phyloP scores from a whole-genome alignment of 2,888 invertebrate genomes.

The Deilephila elpenor region DNA sequence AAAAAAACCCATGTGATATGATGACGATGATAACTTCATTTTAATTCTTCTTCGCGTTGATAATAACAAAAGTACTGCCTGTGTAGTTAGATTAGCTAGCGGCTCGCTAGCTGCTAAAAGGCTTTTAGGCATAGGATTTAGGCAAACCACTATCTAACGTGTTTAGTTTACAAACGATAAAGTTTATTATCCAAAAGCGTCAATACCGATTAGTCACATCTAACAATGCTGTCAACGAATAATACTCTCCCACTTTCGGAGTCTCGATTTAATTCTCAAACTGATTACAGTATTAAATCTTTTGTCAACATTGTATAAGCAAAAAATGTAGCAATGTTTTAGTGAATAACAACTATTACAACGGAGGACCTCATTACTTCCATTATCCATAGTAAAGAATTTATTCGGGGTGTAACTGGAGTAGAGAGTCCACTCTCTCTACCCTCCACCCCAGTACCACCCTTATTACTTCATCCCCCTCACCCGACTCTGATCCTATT shows the following conservation, averaged over 20 bases:
- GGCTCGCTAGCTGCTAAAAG: too few species aligned
- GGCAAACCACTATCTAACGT: too few species aligned
- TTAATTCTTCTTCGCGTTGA: neutral
- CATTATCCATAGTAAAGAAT: too few species aligned
- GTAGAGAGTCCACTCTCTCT: neutral
- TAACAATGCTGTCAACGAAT: neutral
- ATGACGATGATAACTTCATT: too few species aligned
- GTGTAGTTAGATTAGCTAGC: neutral
- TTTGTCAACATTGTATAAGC: neutral
- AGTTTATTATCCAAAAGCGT: neutral
- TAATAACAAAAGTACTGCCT: neutral
- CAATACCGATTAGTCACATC: neutral
- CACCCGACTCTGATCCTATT: too few species aligned
- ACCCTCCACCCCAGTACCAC: too few species aligned
- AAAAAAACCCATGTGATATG: too few species aligned
- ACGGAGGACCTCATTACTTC: neutral
- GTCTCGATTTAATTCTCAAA: neutral
- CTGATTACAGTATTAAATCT: neutral
- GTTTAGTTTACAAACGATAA: neutral
- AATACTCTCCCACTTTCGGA: neutral
- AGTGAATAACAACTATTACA: neutral
- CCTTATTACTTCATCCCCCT: too few species aligned
- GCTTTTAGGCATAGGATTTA: too few species aligned
- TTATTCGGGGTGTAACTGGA: neutral
- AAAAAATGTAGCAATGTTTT: neutral